Conservation (phyloP, 2,888 invertebrate genomes). For the Cheilosia vulpina region DNA sequence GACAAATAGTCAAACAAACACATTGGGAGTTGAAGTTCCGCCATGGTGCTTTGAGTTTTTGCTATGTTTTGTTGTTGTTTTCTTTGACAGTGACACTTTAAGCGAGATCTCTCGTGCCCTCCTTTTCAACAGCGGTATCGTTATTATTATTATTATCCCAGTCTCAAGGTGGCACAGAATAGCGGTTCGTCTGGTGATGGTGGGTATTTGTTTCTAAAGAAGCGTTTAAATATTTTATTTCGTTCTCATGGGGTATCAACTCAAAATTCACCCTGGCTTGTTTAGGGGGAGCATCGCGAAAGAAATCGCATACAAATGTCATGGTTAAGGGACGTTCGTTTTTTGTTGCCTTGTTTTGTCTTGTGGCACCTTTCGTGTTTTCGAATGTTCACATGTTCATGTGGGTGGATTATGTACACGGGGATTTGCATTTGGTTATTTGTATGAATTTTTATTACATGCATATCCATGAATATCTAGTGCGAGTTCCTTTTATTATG, state of each 20-base stretch:
- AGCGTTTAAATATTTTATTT: conserved; percentile 83
- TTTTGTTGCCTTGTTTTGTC: not conserved
- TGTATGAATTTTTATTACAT: conserved; percentile 83
- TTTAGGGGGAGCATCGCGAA: conserved; percentile 33
- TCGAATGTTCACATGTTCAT: conserved; percentile 42
- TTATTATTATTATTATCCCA: conserved; percentile 71
- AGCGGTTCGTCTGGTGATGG: conserved; percentile 9
- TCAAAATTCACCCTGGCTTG: conserved; percentile 73
- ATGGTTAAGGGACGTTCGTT: conserved; percentile 19
- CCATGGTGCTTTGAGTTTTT: conserved; percentile 18
- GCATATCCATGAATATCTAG: conserved; percentile 82
- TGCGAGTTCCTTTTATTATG: conserved; percentile 61
- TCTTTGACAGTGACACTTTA: conserved; percentile 59
- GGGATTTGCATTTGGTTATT: conserved; percentile 75
- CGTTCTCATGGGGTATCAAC: conserved; percentile 80
- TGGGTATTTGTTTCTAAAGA: conserved; percentile 64
- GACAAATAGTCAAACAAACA: conserved; percentile 50
- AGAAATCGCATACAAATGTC: conserved; percentile 75
- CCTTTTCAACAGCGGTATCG: conserved; percentile 63
- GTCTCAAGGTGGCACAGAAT: conserved; percentile 37
- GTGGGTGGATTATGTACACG: conserved; percentile 67
- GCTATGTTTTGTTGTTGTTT: not conserved
- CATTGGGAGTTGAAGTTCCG: conserved; percentile 23
- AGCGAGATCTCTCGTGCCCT: conserved; percentile 18
- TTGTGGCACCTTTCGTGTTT: conserved; percentile 32